phyloP scores from a whole-genome alignment of 2,797 vertebrate species.

The Natrix natrix region DNA sequence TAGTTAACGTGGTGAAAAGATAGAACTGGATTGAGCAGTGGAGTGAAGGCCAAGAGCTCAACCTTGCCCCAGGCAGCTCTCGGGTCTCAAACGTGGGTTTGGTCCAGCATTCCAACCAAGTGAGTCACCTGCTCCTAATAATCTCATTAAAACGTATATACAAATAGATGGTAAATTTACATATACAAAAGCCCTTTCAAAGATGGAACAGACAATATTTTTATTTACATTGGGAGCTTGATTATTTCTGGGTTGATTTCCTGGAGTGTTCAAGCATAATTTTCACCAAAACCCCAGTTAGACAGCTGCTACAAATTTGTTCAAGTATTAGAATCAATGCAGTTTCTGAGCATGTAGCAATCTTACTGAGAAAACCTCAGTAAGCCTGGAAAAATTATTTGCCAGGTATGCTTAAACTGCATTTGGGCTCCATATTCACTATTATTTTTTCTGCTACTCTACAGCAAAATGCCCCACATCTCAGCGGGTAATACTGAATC shows the following conservation, averaged over 20 bases:
- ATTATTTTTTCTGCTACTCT: background rate
- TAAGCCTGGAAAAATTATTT: background rate
- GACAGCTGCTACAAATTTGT: background rate
- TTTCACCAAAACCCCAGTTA: background rate
- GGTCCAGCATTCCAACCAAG: background rate
- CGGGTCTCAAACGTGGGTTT: background rate
- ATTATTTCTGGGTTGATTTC: background rate
- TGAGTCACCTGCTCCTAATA: background rate
- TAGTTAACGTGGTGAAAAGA: background rate
- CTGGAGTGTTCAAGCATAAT: background rate
- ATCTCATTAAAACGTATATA: background rate
- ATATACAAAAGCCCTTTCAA: background rate
- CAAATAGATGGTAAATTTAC: background rate
- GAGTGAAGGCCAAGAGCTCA: background rate
- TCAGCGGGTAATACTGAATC: background rate
- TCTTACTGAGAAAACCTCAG: background rate
- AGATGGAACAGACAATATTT: background rate
- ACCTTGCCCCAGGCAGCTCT: background rate
- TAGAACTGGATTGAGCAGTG: background rate
- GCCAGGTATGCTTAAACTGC: background rate
- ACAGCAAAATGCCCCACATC: no score
- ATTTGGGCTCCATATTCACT: background rate
- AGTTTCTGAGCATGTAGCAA: background rate
- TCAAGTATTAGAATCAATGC: background rate
- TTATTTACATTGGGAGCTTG: background rate